Percentiles rank a stretch among this genome's conserved stretches.
Conservation (phyloP, 1,140 invertebrate genomes). For the Macrostomum lignano region DNA sequence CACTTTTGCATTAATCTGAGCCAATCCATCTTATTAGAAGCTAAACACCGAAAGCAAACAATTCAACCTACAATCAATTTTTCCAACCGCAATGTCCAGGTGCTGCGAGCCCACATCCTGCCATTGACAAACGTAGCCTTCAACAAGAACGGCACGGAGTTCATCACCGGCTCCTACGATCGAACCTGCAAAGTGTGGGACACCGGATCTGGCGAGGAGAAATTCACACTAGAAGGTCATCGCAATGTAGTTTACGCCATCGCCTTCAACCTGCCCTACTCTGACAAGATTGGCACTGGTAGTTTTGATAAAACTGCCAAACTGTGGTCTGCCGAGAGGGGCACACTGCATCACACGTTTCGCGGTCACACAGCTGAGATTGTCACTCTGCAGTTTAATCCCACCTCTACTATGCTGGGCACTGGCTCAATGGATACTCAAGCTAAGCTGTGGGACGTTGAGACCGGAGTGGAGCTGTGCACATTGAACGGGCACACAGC, state of each 20-base stretch:
- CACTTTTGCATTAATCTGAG: too few species aligned
- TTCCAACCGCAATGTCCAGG: too few species aligned
- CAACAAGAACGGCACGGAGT: slow-evolving; percentile 39
- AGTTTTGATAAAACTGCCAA: slow-evolving; percentile 49
- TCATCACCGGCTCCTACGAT: slow-evolving; percentile 50
- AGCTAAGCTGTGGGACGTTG: slow-evolving; percentile 39
- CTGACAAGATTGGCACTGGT: slow-evolving; percentile 43
- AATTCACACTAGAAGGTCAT: slow-evolving; percentile 40
- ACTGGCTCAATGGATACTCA: slow-evolving; percentile 46
- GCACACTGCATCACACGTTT: slow-evolving; percentile 38
- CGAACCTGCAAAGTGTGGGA: slow-evolving; percentile 53
- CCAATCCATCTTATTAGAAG: too few species aligned
- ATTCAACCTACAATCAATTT: too few species aligned
- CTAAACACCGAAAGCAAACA: too few species aligned
- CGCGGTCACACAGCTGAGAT: slow-evolving; percentile 44
- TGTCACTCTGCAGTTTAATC: slow-evolving; percentile 37
- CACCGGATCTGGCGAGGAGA: slow-evolving; percentile 39
- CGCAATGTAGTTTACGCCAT: slow-evolving; percentile 50
- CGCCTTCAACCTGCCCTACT: slow-evolving; percentile 42
- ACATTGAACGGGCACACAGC: slow-evolving; percentile 37
- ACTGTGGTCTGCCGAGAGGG: slow-evolving; percentile 38
- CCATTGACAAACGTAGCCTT: slow-evolving; percentile 48
- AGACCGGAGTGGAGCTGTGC: slow-evolving; percentile 35
- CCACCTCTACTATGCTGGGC: slow-evolving; percentile 33
- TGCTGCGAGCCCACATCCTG: slow-evolving; percentile 42